Evolutionary conservation across 2,113 vertebrate species (phyloP).

Genomic region (Erythrocercus mccallii): DNA sequence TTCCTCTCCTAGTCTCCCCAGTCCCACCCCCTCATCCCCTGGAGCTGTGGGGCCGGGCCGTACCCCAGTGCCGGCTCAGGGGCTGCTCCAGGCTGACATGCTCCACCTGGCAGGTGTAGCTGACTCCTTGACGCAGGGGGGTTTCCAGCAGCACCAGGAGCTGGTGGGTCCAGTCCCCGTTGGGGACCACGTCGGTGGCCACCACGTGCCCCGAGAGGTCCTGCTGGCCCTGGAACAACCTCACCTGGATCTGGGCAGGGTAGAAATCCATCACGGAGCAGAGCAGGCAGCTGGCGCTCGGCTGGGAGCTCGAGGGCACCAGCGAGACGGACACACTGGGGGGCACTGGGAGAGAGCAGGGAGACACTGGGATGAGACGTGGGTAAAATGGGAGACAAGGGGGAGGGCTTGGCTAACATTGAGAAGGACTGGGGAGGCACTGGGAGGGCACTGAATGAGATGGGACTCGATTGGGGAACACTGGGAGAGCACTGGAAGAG

Average conservation of each 20-base stretch:
- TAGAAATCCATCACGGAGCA: neutral
- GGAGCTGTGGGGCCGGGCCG: rapidly evolving
- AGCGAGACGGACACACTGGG: neutral
- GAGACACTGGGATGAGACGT: neutral
- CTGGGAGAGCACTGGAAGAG: neutral
- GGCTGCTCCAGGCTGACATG: neutral
- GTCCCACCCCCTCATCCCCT: neutral
- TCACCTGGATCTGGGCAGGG: neutral
- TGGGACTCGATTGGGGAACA: no score
- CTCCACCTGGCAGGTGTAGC: neutral
- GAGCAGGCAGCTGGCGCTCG: rapidly evolving
- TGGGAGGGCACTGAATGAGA: neutral
- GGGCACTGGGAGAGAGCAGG: neutral
- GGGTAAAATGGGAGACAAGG: neutral
- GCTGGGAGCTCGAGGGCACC: neutral
- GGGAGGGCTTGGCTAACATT: no score
- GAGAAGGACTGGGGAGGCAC: neutral
- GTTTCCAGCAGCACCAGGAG: neutral
- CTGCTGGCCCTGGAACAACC: neutral
- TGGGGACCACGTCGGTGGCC: neutral
- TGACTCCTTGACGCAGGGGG: rapidly evolving
- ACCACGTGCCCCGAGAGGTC: neutral
- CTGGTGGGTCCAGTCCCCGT: neutral
- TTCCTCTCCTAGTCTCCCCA: neutral
- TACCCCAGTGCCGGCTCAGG: neutral